Evolutionary conservation across 2,888 invertebrate species (phyloP).

Genomic region (Tetranychus truncatus): DNA sequence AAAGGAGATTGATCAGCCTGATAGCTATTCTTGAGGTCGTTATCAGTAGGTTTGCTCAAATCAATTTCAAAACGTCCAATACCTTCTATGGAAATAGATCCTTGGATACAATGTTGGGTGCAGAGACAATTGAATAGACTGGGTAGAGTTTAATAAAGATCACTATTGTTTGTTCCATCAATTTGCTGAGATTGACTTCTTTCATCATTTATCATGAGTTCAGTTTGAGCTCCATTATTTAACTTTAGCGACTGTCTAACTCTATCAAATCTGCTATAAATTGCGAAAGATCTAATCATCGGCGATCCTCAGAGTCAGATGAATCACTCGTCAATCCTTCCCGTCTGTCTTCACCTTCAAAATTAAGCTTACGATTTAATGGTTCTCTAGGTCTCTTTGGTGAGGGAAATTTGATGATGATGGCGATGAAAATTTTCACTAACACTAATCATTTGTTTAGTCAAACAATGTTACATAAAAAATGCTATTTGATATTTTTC

Average conservation of each 20-base stretch:
- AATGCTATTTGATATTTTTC: too few relatives aligned
- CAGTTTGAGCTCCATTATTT: not conserved
- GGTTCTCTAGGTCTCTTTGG: not conserved
- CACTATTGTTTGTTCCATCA: constrained; percentile 3
- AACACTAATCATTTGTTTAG: too few relatives aligned
- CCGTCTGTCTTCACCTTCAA: not conserved
- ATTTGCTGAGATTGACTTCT: not conserved
- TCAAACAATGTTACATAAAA: too few relatives aligned
- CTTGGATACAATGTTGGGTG: not conserved
- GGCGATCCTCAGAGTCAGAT: constrained; percentile 5
- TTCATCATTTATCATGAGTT: not conserved
- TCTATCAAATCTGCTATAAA: constrained; percentile 1
- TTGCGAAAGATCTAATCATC: not conserved
- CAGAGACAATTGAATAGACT: constrained; percentile 6
- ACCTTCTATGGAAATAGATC: constrained; percentile 8
- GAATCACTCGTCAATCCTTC: not conserved
- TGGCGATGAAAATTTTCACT: too few relatives aligned
- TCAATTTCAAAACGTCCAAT: constrained; percentile 6
- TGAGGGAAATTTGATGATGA: too few relatives aligned
- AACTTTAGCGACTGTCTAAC: not conserved
- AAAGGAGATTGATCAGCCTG: not conserved
- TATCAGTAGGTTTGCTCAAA: not conserved
- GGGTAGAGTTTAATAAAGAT: not conserved
- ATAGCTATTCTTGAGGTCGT: too few relatives aligned
- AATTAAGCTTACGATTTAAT: not conserved